Conservation (phyloP, 2,797 vertebrate species). For the Micromesistius poutassou region DNA sequence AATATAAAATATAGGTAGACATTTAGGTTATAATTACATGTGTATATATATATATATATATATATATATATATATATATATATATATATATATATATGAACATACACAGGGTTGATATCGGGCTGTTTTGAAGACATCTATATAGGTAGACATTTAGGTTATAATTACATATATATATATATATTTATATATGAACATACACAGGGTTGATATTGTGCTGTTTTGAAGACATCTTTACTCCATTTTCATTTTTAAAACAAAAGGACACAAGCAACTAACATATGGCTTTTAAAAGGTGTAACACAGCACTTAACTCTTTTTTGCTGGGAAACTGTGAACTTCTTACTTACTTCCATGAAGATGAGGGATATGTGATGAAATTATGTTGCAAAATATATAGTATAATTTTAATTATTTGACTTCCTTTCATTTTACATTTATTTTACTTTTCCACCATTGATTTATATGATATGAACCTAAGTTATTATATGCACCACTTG, state of each 20-base stretch:
- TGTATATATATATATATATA: background rate
- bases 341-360: constrained; percentile 2
- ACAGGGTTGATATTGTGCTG: background rate
- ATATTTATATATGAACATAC: background rate
- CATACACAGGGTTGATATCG: background rate
- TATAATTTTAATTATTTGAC: constrained; percentile 2
- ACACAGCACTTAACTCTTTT: background rate
- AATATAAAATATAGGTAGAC: background rate
- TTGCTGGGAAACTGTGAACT: background rate
- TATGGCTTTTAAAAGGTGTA: background rate
- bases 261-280: background rate
- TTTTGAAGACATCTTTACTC: background rate
- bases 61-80: background rate
- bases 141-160: background rate
- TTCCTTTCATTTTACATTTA: constrained; percentile 4
- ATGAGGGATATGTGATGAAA: background rate
- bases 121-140: too few species aligned
- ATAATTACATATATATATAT: background rate
- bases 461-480: background rate
- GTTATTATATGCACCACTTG: constrained; percentile 13
- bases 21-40: background rate
- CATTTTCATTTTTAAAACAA: background rate
- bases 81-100: background rate
- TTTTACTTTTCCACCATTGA: background rate
- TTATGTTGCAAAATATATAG: background rate